A percentile compares a stretch with the other conserved stretches of the same genome.
phyloP scores from a whole-genome alignment of 2,113 vertebrate species.

The Oxygymnocypris stewartii region DNA sequence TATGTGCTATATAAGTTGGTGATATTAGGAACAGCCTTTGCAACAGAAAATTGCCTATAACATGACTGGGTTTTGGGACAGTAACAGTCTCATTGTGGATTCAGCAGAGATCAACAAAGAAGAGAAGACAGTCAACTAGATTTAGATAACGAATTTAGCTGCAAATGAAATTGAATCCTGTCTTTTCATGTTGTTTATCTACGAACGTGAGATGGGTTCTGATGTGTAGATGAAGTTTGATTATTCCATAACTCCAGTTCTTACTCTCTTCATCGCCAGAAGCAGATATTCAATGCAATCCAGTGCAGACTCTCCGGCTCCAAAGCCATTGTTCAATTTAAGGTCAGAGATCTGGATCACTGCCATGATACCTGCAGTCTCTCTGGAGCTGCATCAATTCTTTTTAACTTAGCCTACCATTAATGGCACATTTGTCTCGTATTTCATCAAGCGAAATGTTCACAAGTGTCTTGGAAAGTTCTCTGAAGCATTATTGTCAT shows the following conservation, averaged over 20 bases:
- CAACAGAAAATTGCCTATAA: too few species aligned
- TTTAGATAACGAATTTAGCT: background rate
- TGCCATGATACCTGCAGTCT: conserved; percentile 30
- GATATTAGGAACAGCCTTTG: too few species aligned
- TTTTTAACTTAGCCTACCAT: conserved; percentile 25
- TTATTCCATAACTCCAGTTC: background rate
- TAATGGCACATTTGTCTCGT: conserved; percentile 29
- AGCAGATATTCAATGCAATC: conserved; percentile 11
- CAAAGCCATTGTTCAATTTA: conserved; percentile 41
- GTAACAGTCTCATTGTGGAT: background rate
- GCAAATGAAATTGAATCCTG: background rate
- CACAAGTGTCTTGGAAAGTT: background rate
- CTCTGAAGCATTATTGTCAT: conserved; percentile 5
- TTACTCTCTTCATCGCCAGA: background rate
- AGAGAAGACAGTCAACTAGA: conserved; percentile 4
- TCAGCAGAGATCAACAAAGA: background rate
- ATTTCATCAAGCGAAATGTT: conserved; percentile 9
- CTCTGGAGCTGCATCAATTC: conserved; percentile 18
- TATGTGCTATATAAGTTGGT: too few species aligned
- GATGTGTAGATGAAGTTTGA: conserved; percentile 9
- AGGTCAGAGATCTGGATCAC: conserved; percentile 37
- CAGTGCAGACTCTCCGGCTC: conserved; percentile 36
- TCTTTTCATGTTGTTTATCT: conserved; percentile 1
- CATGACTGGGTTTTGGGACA: background rate
- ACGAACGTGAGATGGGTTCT: background rate